Evolutionary conservation across 2,888 invertebrate species (phyloP).

Genomic region (Notocelia uddmanniana): DNA sequence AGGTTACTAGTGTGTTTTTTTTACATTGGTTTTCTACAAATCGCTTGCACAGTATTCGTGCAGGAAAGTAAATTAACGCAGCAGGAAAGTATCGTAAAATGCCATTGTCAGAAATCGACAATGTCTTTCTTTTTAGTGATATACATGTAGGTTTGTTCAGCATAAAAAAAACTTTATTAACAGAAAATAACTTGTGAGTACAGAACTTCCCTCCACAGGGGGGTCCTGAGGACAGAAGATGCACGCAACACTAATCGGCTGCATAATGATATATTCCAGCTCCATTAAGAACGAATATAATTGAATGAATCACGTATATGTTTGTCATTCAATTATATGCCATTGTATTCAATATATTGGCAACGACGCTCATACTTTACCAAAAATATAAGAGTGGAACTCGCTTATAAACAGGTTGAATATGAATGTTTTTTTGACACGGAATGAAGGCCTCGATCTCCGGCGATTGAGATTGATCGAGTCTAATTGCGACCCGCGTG

Average conservation of each 20-base stretch:
- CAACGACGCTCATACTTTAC: background rate
- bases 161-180: too few relatives aligned
- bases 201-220: too few relatives aligned
- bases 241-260: background rate
- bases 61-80: background rate
- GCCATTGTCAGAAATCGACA: background rate
- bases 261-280: background rate
- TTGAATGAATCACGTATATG: background rate
- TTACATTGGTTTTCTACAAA: background rate
- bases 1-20: too few relatives aligned
- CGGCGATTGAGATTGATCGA: constrained; percentile 31
- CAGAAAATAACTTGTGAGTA: too few relatives aligned
- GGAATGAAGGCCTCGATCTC: background rate
- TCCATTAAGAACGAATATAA: background rate
- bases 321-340: too few relatives aligned
- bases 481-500: constrained; percentile 18
- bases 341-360: too few relatives aligned
- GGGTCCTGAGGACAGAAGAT: too few relatives aligned
- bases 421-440: background rate
- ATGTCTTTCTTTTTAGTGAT: too few relatives aligned
- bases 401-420: background rate
- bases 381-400: background rate
- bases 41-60: background rate
- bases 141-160: too few relatives aligned
- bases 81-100: background rate